Evolutionary conservation across 1,140 invertebrate genomes (phyloP).

Genomic region (Aethina tumida): DNA sequence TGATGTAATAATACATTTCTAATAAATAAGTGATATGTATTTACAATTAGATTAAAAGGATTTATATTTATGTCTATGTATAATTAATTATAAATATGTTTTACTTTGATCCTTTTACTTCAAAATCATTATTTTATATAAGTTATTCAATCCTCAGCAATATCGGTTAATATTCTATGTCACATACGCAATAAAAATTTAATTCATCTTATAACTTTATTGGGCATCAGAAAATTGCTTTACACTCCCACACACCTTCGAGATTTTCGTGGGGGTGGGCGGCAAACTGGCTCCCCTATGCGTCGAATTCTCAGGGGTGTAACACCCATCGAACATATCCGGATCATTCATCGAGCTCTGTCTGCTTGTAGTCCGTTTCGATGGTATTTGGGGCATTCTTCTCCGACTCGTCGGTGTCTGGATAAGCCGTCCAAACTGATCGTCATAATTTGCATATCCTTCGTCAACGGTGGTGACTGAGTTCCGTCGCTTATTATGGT

Average conservation of each 20-base stretch:
- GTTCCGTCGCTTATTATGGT: constrained; percentile 36
- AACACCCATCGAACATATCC: constrained; percentile 24
- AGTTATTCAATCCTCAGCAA: no score
- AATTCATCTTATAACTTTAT: no score
- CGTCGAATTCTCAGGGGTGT: constrained; percentile 20
- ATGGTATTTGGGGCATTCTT: constrained; percentile 34
- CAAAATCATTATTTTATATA: no score
- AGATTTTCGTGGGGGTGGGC: constrained; percentile 33
- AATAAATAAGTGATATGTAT: no score
- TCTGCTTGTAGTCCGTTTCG: constrained; percentile 27
- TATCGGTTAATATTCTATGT: no score
- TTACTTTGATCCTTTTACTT: no score
- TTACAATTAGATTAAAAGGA: no score
- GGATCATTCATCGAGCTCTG: constrained; percentile 29
- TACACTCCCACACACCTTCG: constrained; percentile 9
- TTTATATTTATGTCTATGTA: no score
- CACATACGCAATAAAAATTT: no score
- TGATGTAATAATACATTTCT: no score
- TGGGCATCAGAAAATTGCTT: no score
- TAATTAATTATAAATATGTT: no score
- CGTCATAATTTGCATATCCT: constrained; percentile 10
- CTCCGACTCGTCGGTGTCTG: constrained; percentile 26
- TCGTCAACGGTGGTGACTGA: constrained; percentile 31
- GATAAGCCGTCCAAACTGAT: constrained; percentile 13
- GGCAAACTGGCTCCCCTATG: constrained; percentile 33